Percentiles rank a stretch among this genome's conserved stretches.
These are phyloP conservation scores for Notospermus geniculatus DNA, from an alignment of 1,140 invertebrate species.

Conservation along the genomic window DNA sequence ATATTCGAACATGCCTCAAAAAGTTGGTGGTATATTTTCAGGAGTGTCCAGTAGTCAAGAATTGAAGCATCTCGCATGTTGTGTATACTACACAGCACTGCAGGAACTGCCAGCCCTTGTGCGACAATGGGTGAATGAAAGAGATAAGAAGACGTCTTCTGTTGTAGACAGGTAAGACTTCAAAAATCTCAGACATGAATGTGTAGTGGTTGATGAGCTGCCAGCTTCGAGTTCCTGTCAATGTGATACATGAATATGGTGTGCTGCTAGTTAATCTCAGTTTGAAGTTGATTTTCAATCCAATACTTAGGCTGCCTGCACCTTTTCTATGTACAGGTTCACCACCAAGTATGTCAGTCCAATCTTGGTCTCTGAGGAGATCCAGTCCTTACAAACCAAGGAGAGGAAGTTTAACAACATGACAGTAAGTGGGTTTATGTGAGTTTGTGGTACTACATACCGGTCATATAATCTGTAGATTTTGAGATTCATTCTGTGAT, in stretches of 20 bases:
- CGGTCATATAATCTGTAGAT: too few species aligned
- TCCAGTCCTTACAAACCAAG: conserved; percentile 59
- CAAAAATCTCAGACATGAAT: too few species aligned
- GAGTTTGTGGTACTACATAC: too few species aligned
- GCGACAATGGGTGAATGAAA: conserved; percentile 75
- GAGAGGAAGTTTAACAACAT: conserved; percentile 67
- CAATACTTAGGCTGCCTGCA: too few species aligned
- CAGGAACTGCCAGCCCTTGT: conserved; percentile 72
- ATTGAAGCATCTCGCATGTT: conserved; percentile 65
- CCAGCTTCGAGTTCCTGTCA: too few species aligned
- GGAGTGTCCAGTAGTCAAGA: conserved; percentile 16
- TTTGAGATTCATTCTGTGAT: too few species aligned
- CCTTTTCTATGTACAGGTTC: conserved; percentile 55
- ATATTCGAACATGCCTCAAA: too few species aligned
- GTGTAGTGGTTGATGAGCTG: too few species aligned
- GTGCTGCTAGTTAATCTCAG: too few species aligned
- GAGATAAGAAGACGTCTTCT: conserved; percentile 66
- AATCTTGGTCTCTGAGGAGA: conserved; percentile 68
- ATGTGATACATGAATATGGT: too few species aligned
- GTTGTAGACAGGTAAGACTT: conserved; percentile 66
- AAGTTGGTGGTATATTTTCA: too few species aligned
- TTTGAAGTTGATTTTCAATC: too few species aligned
- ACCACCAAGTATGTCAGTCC: conserved; percentile 73
- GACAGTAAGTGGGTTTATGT: conserved; percentile 59
- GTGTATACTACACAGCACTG: conserved; percentile 66